A percentile compares a stretch with the other conserved stretches of the same genome.
Evolutionary conservation across 2,113 vertebrate species (phyloP).

Genomic region (Tylochromis polylepis): DNA sequence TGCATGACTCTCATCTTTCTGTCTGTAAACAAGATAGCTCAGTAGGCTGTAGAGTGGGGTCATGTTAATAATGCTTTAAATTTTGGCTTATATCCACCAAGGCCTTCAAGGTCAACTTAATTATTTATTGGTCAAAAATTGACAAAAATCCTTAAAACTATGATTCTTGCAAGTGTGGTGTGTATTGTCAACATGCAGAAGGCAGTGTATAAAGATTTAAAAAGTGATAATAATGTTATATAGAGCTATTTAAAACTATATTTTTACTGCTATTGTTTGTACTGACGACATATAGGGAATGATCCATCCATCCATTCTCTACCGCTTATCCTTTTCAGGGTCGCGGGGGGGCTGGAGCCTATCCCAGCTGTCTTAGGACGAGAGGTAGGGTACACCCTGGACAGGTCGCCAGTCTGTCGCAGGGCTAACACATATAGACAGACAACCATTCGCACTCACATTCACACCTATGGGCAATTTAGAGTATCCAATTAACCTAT

Average conservation of each 20-base stretch:
- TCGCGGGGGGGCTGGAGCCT: no score
- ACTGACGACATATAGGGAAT: neutral
- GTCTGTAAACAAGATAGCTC: neutral
- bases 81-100: neutral
- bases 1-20: neutral
- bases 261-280: neutral
- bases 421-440: no score
- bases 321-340: no score
- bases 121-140: neutral
- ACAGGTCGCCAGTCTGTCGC: no score
- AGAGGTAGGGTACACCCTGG: no score
- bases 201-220: neutral
- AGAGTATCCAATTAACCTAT: no score
- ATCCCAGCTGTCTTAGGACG: no score
- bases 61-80: neutral
- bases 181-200: accelerated
- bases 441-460: no score
- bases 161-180: neutral
- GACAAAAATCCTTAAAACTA: neutral
- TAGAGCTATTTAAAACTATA: neutral
- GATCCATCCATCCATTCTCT: no score
- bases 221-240: neutral
- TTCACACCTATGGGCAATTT: no score
- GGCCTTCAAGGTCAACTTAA: neutral
- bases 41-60: accelerated